Percentiles rank a stretch among this genome's conserved stretches.
phyloP scores from a whole-genome alignment of 2,113 vertebrate genomes.

The Pelodiscus sinensis region DNA sequence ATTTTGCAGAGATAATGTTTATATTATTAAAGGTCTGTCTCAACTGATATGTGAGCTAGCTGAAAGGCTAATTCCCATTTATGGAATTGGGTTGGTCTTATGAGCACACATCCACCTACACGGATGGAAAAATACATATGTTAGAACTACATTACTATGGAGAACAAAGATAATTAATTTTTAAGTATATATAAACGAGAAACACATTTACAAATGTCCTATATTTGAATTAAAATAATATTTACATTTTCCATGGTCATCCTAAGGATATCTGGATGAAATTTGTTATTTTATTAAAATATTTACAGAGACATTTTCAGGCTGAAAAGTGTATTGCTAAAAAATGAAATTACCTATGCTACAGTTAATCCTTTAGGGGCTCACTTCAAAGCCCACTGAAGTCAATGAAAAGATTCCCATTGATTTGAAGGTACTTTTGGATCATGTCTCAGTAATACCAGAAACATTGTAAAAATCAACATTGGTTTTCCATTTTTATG shows the following conservation, averaged over 20 bases:
- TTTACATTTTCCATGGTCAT: not conserved
- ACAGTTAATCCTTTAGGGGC: slow-evolving; percentile 4
- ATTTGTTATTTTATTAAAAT: slow-evolving; percentile 34
- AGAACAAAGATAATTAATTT: slow-evolving; percentile 26
- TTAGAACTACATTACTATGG: not conserved
- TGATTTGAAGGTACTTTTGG: slow-evolving; percentile 25
- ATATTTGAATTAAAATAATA: slow-evolving; percentile 31
- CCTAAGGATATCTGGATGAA: slow-evolving; percentile 9
- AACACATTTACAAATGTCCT: not conserved
- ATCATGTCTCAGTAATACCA: slow-evolving; percentile 54
- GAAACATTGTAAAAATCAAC: slow-evolving; percentile 33
- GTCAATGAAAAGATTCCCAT: not conserved
- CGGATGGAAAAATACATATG: not conserved
- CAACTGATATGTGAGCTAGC: not conserved
- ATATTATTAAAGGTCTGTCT: not conserved
- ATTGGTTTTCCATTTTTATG: slow-evolving; percentile 14
- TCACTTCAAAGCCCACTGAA: not conserved
- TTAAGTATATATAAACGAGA: not conserved
- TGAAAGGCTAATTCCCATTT: not conserved
- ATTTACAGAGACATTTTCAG: slow-evolving; percentile 13
- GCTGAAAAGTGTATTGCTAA: slow-evolving; percentile 26
- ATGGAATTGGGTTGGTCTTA: not conserved
- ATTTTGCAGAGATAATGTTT: not conserved
- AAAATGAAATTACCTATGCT: not conserved
- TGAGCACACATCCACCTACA: slow-evolving; percentile 10